A percentile compares a stretch with the other conserved stretches of the same genome.
phyloP scores from a whole-genome alignment of 2,113 vertebrate genomes.

The Muntiacus reevesi region DNA sequence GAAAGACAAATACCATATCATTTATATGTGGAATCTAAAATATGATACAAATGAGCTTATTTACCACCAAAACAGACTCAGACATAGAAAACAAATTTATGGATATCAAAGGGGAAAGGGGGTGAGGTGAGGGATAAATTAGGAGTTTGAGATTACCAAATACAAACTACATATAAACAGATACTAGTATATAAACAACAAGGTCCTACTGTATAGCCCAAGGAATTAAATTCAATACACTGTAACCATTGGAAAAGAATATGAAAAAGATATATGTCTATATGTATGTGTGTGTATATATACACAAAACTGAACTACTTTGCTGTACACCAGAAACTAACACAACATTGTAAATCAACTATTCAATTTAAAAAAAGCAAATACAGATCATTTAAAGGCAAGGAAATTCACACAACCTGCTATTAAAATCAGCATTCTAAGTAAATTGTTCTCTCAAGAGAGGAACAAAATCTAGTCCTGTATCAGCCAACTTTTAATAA shows the following conservation, averaged over 20 bases:
- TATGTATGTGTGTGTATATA: neutral
- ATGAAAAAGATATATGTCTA: neutral
- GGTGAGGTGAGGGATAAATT: neutral
- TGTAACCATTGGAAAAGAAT: neutral
- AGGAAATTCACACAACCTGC: neutral
- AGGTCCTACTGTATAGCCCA: neutral
- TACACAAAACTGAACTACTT: neutral
- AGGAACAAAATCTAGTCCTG: neutral
- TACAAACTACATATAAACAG: neutral
- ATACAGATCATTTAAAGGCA: neutral
- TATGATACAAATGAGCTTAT: neutral
- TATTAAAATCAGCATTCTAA: neutral
- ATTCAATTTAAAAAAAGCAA: neutral
- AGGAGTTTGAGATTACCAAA: neutral
- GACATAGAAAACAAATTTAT: neutral
- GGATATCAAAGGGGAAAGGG: neutral
- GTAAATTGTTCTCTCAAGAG: neutral
- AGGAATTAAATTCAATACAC: neutral
- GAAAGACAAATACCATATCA: neutral
- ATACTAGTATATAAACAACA: neutral
- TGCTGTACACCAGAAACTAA: neutral
- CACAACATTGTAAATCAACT: neutral
- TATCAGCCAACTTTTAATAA: neutral
- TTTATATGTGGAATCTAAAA: neutral
- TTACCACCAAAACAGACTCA: neutral